Percentiles rank a stretch among this genome's conserved stretches.
phyloP scores from a whole-genome alignment of 2,113 vertebrate species.

The Butastur rufipennis region DNA sequence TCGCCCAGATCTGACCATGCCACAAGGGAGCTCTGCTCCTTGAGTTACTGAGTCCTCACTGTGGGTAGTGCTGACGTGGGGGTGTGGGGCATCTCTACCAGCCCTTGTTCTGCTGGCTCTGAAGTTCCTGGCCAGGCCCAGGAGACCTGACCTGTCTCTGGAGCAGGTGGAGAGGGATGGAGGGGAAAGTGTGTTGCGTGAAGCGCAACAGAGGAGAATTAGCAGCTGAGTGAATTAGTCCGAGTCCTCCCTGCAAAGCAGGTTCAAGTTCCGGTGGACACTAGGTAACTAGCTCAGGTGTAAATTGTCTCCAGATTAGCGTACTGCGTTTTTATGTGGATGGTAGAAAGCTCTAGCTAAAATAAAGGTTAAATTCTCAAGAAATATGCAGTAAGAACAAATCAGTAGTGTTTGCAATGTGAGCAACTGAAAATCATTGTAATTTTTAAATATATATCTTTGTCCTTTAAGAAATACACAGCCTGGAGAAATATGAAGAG shows the following conservation, averaged over 20 bases:
- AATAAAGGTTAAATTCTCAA: not conserved
- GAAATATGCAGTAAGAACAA: not conserved
- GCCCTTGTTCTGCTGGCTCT: not conserved
- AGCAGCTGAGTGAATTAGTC: not conserved
- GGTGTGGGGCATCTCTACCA: not conserved
- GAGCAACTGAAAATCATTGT: not conserved
- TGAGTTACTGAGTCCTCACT: not conserved
- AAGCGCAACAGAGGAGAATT: not conserved
- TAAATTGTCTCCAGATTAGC: not conserved
- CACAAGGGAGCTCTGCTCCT: not conserved
- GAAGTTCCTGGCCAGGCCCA: not conserved
- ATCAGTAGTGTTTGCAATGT: not conserved
- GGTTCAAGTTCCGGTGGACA: not conserved
- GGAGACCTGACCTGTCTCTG: not conserved
- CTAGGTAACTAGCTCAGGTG: not conserved
- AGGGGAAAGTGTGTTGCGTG: not conserved
- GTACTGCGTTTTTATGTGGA: not conserved
- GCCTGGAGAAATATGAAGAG: not conserved
- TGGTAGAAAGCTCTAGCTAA: not conserved
- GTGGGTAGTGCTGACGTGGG: not conserved
- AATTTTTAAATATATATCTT: not conserved
- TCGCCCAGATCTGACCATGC: accelerated
- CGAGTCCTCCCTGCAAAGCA: not conserved
- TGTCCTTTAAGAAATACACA: not conserved
- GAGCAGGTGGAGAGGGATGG: not conserved